Evolutionary conservation across 2,888 invertebrate genomes (phyloP), one percentile per base, ranked within the genome.

Genomic region (Troides helena): DNA sequence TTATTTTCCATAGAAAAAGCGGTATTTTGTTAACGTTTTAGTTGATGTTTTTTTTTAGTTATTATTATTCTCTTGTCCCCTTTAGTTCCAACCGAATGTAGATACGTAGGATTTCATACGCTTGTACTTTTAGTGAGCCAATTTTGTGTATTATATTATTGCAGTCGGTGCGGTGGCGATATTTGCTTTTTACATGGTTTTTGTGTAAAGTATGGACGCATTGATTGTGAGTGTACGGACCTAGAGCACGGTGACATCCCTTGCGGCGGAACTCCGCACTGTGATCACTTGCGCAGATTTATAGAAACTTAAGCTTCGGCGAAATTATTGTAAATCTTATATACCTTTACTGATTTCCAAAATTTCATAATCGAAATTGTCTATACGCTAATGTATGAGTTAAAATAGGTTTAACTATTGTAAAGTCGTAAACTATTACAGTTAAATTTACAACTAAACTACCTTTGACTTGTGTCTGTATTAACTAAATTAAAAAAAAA

Each of bases 21-120:
- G 83, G 92, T 92, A 92, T 92, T 92, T 92, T 92, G 91, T 92
- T 92, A 92, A 92, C 90, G 92, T 92, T 92, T 89, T 92, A 92
- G 92, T 92, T 92, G 91, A 91, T 92, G 88, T 90, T 92, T 89
- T 83, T 83, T 83, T 86, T 70, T 65, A 21, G 62, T 70, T 66
- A 70, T 70, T 70, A 63, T 67, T 67, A 87, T 88, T 87, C 83
- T 89, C 86, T 88, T 85, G 83, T 81, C 84, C 85, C 89, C 81
- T 79, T 62, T 89, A 90, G 90, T 87, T 89, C 89, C 89, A 89
- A 87, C 89, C 84, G 88, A 87, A 82, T 85, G 90, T 92, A 92
- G 92, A 85, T 86, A 81, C 83, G 82, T 92, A 92, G 92, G 88
- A 87, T 88, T 83, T 90, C 86, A 92, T 92, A 92, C 92, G 92